These are phyloP conservation scores for Drosophila eohydei DNA, from an alignment of 2,888 invertebrate species.

Conservation along the genomic window DNA sequence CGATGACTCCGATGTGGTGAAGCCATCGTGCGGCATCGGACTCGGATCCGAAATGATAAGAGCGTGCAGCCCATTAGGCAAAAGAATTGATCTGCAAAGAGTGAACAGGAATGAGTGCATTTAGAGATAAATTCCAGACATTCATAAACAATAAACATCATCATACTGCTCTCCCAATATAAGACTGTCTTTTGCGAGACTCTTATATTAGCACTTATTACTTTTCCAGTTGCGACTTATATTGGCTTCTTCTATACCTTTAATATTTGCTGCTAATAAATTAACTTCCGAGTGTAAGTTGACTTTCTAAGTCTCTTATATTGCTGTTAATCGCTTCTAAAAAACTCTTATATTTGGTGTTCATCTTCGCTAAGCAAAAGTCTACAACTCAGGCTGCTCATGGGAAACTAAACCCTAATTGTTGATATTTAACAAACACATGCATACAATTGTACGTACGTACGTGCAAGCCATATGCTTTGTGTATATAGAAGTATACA, in stretches of 20 bases:
- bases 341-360: neutral
- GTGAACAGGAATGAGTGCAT: neutral
- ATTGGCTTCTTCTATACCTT: neutral
- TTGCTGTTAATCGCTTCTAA: neutral
- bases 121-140: too few relatives aligned
- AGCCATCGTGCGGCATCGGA: conserved; percentile 81
- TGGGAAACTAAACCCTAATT: neutral
- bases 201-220: neutral
- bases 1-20: conserved; percentile 77
- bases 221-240: neutral
- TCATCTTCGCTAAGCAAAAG: neutral
- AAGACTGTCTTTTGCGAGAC: neutral
- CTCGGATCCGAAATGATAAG: conserved; percentile 89
- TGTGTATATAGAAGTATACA: neutral
- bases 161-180: neutral
- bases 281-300: too few relatives aligned
- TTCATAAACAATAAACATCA: neutral
- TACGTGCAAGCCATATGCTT: neutral
- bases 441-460: neutral
- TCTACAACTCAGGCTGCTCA: neutral
- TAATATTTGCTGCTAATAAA: too few relatives aligned
- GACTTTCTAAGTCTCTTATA: neutral
- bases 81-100: conserved; percentile 86
- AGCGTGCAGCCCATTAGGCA: conserved; percentile 90
- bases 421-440: neutral